Percentiles rank a stretch among this genome's conserved stretches.
phyloP scores from a whole-genome alignment of 2,888 invertebrate species.

The Fissipunctia ypsillon region DNA sequence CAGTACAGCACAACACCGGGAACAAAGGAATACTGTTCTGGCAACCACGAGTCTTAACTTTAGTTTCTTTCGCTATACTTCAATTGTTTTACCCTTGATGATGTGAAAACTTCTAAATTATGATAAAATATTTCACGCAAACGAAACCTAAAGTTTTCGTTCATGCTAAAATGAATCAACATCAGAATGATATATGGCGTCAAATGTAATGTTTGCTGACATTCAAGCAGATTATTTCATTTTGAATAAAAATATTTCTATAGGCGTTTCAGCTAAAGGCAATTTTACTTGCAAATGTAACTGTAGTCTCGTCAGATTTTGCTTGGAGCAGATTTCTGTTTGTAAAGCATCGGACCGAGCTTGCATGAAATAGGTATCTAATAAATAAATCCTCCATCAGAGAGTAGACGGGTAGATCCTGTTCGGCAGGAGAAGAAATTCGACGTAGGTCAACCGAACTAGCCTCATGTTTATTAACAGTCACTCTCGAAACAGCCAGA shows the following conservation, averaged over 20 bases:
- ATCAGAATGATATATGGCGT: too few relatives aligned
- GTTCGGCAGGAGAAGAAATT: conserved; percentile 15
- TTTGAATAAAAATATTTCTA: conserved; percentile 35
- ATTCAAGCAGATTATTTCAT: conserved; percentile 21
- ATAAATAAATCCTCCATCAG: conserved; percentile 29
- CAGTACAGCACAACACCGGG: conserved; percentile 92
- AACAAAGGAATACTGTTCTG: conserved; percentile 88
- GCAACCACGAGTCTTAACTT: conserved; percentile 77
- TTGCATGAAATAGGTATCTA: conserved; percentile 26
- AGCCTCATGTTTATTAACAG: conserved; percentile 13
- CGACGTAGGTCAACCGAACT: background rate
- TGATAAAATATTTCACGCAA: conserved; percentile 16
- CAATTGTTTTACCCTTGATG: conserved; percentile 78
- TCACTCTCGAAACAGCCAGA: background rate
- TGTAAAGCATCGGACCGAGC: conserved; percentile 13
- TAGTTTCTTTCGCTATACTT: conserved; percentile 76
- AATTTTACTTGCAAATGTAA: background rate
- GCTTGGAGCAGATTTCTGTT: conserved; percentile 10
- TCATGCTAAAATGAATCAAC: background rate
- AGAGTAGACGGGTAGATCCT: background rate
- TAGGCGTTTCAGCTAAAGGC: background rate
- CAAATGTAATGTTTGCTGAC: conserved; percentile 32
- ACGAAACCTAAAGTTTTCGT: conserved; percentile 4
- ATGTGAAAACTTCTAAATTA: conserved; percentile 32
- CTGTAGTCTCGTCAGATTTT: conserved; percentile 12